Evolutionary conservation across 1,140 invertebrate genomes (phyloP), one percentile per base, ranked within the genome.

Genomic region (Colletes gigas): DNA sequence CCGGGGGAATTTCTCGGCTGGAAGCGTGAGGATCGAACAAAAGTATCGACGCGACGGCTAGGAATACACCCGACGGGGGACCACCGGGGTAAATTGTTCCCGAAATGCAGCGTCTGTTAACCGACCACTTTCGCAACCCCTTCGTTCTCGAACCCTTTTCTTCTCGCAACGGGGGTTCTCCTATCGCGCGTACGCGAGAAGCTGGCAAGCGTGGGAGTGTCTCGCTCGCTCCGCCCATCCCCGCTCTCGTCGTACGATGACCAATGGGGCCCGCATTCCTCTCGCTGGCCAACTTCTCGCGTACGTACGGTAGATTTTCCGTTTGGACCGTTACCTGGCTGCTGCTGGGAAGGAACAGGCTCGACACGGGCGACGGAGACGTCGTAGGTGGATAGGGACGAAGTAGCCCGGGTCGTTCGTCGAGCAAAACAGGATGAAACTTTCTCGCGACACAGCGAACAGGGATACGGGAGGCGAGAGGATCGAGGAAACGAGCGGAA

Each of bases 351-450:
- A 50, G 50, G 54, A 57, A 19, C 66, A 72, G 65, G 39, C 78
- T 78, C 30, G 39, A 72, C 47, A 74, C n/a, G 63, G 8, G 44
- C 71, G 65, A 78, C 41, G 47, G 14, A 41, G 63, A 68, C 14
- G 17, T 12, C 39, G 57, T 76, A 41, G 72, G 57, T 52, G 67
- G 47, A 71, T 54, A 59, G 62, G 50, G 63, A 65, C 75, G 62
- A 77, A 63, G 60, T 71, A 67, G 52, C 41, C 5, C 44, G 60
- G 47, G 15, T 69, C 72, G 60, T 57, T 39, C 59, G 19, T 19
- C 54, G 75, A 69, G 85, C 82, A 88, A 88, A 89, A 88, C 81
- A 88, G 86, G 84, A 77, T 78, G 86, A 88, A 89, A 89, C 82
- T 89, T 89, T 89, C 83, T 88, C 68, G 76, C 71, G 81, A 55